A percentile compares a stretch with the other conserved stretches of the same genome.
These are phyloP conservation scores for Murina feae DNA, from an alignment of 2,113 vertebrate genomes.

Conservation along the genomic window DNA sequence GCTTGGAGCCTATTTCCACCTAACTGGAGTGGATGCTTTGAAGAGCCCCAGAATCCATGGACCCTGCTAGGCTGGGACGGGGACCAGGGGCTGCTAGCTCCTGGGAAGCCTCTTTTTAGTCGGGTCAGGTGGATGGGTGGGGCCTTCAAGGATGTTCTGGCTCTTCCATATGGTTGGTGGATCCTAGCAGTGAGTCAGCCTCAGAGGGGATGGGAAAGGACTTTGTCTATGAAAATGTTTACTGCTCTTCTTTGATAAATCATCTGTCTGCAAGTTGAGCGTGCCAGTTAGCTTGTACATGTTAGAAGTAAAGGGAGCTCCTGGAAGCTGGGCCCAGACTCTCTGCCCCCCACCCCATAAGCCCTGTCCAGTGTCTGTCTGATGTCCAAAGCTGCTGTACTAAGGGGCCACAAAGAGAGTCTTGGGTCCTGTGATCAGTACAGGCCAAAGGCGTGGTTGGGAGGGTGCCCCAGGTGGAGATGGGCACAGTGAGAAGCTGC, in stretches of 20 bases:
- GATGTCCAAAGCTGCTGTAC: not conserved
- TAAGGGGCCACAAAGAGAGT: not conserved
- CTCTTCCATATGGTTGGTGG: not conserved
- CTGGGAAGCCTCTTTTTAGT: not conserved
- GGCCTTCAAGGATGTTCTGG: not conserved
- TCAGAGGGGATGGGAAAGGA: not conserved
- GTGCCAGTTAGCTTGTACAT: fast-evolving
- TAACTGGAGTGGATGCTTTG: not conserved
- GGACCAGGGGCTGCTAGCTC: not conserved
- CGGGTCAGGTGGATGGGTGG: not conserved
- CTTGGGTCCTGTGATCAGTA: not conserved
- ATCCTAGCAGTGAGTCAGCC: not conserved
- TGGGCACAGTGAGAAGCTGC: not conserved
- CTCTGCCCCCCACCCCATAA: no score
- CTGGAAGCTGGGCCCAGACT: not conserved
- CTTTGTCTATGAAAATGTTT: not conserved
- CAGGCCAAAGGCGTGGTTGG: not conserved
- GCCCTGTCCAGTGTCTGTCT: not conserved
- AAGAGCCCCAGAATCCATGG: not conserved
- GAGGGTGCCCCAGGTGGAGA: not conserved
- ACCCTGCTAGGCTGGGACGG: fast-evolving
- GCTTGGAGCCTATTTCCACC: not conserved
- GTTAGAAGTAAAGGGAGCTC: not conserved
- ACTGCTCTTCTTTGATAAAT: not conserved
- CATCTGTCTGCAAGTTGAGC: not conserved